Conservation (phyloP, 2,113 vertebrate genomes). For the Cryptotis parvus region DNA sequence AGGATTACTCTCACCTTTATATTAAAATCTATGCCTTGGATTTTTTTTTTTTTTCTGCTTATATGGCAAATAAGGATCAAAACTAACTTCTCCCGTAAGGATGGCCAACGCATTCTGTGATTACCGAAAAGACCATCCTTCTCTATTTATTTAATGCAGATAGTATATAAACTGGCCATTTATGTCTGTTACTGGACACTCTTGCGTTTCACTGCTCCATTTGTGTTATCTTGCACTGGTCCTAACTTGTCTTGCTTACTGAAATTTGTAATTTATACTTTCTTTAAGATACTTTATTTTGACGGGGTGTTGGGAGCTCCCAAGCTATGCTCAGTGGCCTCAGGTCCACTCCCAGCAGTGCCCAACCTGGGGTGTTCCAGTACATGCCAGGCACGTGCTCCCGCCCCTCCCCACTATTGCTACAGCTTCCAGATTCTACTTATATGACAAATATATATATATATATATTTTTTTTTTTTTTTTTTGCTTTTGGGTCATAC, state of each 20-base stretch:
- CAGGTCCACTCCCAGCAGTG: too few relatives aligned
- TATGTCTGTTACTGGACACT: not conserved
- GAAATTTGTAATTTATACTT: not conserved
- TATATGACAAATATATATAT: too few relatives aligned
- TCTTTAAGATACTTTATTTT: too few relatives aligned
- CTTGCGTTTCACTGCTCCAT: not conserved
- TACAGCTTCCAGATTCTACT: too few relatives aligned
- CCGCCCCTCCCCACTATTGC: too few relatives aligned
- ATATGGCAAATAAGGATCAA: not conserved
- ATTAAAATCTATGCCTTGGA: not conserved
- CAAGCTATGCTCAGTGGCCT: too few relatives aligned
- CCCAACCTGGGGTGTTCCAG: too few relatives aligned
- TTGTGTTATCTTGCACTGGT: not conserved
- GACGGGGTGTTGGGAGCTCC: too few relatives aligned
- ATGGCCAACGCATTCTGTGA: not conserved
- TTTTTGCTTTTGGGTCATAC: too few relatives aligned
- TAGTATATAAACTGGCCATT: not conserved
- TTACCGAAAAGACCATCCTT: not conserved
- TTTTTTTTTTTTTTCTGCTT: not conserved
- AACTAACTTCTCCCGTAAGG: not conserved
- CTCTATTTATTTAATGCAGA: not conserved
- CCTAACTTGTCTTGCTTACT: not conserved
- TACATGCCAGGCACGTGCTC: too few relatives aligned
- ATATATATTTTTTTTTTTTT: too few relatives aligned
- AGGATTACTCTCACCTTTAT: not conserved